Evolutionary conservation across 1,140 invertebrate genomes (phyloP).

Genomic region (Leguminivora glycinivorella): DNA sequence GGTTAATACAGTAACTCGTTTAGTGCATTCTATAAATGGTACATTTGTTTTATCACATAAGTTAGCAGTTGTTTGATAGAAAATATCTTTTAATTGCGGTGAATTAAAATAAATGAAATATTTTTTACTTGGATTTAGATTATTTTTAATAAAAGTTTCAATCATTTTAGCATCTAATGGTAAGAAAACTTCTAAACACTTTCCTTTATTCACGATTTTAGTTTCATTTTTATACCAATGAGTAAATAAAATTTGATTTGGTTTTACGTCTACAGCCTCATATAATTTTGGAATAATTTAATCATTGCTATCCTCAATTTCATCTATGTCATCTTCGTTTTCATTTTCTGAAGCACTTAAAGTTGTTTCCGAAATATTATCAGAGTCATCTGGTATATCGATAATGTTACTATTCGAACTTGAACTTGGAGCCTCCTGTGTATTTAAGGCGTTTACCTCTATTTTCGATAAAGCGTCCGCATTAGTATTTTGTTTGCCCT

Average conservation of each 20-base stretch:
- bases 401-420: neutral
- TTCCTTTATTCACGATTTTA: neutral
- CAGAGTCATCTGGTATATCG: constrained; percentile 6
- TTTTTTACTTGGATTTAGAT: constrained; percentile 37
- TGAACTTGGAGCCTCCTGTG: too few species aligned
- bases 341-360: neutral
- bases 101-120: constrained; percentile 35
- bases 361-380: constrained; percentile 3
- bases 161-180: constrained; percentile 34
- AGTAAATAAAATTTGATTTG: constrained; percentile 18
- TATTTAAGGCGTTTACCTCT: constrained; percentile 31
- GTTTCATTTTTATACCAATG: constrained; percentile 15
- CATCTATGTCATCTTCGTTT: neutral
- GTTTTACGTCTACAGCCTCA: constrained; percentile 24
- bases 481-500: constrained; percentile 54
- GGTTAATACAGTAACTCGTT: neutral
- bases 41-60: neutral
- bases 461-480: constrained; percentile 50
- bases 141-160: constrained; percentile 41
- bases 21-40: neutral
- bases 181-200: constrained; percentile 33
- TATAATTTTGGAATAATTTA: neutral
- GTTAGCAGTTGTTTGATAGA: neutral
- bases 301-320: neutral
- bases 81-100: neutral